Percentiles rank a stretch among this genome's conserved stretches.
Conservation (phyloP, 1,140 invertebrate genomes). For the Cydia strobilella region DNA sequence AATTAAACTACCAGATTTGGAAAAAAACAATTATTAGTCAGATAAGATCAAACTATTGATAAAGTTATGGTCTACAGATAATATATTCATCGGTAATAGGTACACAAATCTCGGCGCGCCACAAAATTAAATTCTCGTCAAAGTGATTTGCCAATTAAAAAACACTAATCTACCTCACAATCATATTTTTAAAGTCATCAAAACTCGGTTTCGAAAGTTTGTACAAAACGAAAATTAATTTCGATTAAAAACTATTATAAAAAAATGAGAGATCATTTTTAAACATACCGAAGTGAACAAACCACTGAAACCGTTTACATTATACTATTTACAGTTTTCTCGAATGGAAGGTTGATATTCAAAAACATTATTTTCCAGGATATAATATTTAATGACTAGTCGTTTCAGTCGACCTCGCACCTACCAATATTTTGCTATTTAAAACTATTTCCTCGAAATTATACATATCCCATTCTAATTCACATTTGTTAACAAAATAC, state of each 20-base stretch:
- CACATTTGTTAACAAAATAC: background rate
- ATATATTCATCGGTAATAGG: background rate
- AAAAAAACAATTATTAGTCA: too few relatives aligned
- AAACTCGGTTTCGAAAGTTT: constrained; percentile 29
- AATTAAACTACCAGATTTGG: too few relatives aligned
- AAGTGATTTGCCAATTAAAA: constrained; percentile 48
- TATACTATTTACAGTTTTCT: constrained; percentile 43
- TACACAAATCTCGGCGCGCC: constrained; percentile 41
- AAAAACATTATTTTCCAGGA: constrained; percentile 26
- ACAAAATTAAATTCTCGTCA: constrained; percentile 39
- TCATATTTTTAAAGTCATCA: constrained; percentile 24
- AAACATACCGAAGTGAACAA: constrained; percentile 49
- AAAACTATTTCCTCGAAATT: constrained; percentile 35
- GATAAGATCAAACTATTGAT: too few relatives aligned
- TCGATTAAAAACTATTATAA: constrained; percentile 23
- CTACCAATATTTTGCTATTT: constrained; percentile 28
- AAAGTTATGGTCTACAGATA: constrained; percentile 2
- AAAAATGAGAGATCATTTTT: constrained; percentile 48
- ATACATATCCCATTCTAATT: background rate
- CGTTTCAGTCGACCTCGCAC: background rate
- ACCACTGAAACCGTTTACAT: constrained; percentile 41
- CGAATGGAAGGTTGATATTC: constrained; percentile 33
- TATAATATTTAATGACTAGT: constrained; percentile 17
- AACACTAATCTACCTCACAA: constrained; percentile 15
- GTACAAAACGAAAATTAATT: constrained; percentile 25